These are phyloP conservation scores for Chelonus formosanus DNA, from an alignment of 2,888 invertebrate genomes.

Conservation along the genomic window DNA sequence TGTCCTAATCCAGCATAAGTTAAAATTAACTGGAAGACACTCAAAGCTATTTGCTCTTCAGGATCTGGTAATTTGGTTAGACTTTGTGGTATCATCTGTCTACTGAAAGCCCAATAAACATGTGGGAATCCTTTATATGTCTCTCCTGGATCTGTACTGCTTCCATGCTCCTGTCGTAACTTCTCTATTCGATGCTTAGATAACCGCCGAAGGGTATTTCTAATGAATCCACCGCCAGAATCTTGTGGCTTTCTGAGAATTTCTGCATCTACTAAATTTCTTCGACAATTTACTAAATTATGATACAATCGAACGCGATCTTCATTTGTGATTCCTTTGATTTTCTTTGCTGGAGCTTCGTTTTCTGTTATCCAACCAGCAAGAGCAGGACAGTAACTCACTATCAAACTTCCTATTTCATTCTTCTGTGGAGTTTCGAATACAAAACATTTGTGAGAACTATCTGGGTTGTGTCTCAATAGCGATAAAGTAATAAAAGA, in stretches of 20 bases:
- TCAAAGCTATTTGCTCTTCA: constrained; percentile 85
- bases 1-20: constrained; percentile 87
- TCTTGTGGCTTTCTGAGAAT: constrained; percentile 85
- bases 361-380: constrained; percentile 84
- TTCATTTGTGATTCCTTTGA: constrained; percentile 82
- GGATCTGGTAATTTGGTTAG: constrained; percentile 85
- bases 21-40: constrained; percentile 88
- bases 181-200: constrained; percentile 87
- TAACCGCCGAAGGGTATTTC: constrained; percentile 85
- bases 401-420: constrained; percentile 91
- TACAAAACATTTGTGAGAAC: constrained; percentile 86
- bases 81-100: constrained; percentile 81
- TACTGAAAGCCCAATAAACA: constrained; percentile 90
- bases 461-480: constrained; percentile 75
- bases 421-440: constrained; percentile 90
- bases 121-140: constrained; percentile 87
- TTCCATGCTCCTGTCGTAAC: constrained; percentile 74
- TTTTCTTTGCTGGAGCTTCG: constrained; percentile 71
- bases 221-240: constrained; percentile 83
- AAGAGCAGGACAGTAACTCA: constrained; percentile 87
- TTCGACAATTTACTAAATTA: constrained; percentile 83
- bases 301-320: constrained; percentile 88
- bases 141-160: constrained; percentile 76
- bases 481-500: constrained; percentile 90
- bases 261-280: constrained; percentile 84